Percentiles rank a stretch among this genome's conserved stretches.
Conservation (phyloP, 2,888 invertebrate genomes). For the Eupithecia exiguata region DNA sequence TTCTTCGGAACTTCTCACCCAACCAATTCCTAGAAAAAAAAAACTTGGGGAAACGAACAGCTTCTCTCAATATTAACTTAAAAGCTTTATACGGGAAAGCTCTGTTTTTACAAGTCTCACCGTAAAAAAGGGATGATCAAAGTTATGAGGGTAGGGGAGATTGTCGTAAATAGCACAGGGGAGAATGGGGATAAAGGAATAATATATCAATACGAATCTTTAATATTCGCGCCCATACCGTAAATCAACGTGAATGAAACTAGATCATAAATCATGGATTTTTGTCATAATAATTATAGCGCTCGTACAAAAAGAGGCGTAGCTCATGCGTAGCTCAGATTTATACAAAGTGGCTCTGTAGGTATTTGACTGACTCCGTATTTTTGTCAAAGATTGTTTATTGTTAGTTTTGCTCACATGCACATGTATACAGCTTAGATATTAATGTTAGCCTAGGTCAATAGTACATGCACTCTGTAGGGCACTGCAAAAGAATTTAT, state of each 20-base stretch:
- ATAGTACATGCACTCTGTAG: no score
- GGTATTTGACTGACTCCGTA: neutral
- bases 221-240: slow-evolving; percentile 80
- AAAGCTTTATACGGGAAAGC: slow-evolving; percentile 65
- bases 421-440: no score
- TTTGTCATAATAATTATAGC: slow-evolving; percentile 55
- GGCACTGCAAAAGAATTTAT: no score
- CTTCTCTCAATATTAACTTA: slow-evolving; percentile 58
- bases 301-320: slow-evolving; percentile 14
- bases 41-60: slow-evolving; percentile 27
- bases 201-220: slow-evolving; percentile 84
- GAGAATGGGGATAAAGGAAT: slow-evolving; percentile 82
- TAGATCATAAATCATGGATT: slow-evolving; percentile 73
- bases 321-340: neutral
- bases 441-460: no score
- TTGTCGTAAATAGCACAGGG: slow-evolving; percentile 80
- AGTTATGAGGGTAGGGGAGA: slow-evolving; percentile 80
- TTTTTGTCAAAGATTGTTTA: no score
- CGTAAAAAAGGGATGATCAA: slow-evolving; percentile 78
- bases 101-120: slow-evolving; percentile 75
- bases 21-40: slow-evolving; percentile 10
- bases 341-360: neutral
- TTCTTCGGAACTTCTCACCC: neutral
- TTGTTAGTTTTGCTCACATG: no score
- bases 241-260: slow-evolving; percentile 81